Evolutionary conservation across 2,113 vertebrate genomes (phyloP), one percentile per base, ranked within the genome.

Genomic region (Microtus ochrogaster): DNA sequence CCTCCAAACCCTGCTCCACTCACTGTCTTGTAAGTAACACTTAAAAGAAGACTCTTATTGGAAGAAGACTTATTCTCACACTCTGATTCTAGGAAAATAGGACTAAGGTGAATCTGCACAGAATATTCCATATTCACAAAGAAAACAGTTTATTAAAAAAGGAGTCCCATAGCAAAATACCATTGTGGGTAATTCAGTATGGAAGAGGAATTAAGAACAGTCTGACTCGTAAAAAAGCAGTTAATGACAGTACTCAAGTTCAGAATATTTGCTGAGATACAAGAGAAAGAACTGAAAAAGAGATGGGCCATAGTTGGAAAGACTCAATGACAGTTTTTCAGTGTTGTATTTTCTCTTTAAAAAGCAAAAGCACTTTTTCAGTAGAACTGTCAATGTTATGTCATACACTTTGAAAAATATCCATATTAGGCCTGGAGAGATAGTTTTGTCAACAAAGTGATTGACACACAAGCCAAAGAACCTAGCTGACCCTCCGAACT

Each of bases 301-400:
- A 84, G 3, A 90, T 66, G 68, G 21, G 26, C 12, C 9, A 47
- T 74, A 24, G 17, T 47, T 77, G 55, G 7, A 76, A 55, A 79
- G 11, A 92, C 70, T 21, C 58, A 78, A 81, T 82, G 19, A 26
- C 66, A 76, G 78, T 22, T 89, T 72, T 77, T 77, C 52, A 65
- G 41, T 47, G 12, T 83, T 78, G 68, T 61, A 26, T 68, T 78
- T 93, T 89, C 89, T 86, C 47, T 55, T 89, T 92, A 83, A 87
- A 96, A 96, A 73, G 36, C 13, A 78, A 92, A 96, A 65, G 7
- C 72, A 77, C 68, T 93, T 92, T 70, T 95, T 93, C 65, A 92
- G 30, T 68, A 90, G 21, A 22, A 90, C 0, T 84, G 7, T 74
- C 36, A 96, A 6, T 55, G 33, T 44, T 89, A 44, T 72, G 47